Conservation (phyloP, 1,140 invertebrate genomes). For the Saccostrea glomerata region DNA sequence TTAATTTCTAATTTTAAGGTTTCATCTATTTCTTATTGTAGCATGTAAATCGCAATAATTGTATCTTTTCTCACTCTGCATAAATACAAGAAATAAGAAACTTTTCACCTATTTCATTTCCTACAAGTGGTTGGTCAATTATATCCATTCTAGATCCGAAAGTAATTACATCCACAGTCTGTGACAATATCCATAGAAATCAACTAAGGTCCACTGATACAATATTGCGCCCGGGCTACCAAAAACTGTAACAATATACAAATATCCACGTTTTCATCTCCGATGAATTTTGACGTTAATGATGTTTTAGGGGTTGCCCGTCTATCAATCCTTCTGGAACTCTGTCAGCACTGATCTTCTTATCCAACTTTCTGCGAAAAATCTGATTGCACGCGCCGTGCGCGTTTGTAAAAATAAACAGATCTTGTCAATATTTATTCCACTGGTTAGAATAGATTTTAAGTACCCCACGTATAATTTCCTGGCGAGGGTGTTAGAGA, state of each 20-base stretch:
- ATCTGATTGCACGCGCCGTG: conserved; percentile 25
- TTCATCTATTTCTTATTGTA: no score
- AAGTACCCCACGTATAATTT: conserved; percentile 15
- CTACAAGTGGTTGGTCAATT: background rate
- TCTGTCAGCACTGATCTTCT: conserved; percentile 22
- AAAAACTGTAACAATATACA: conserved; percentile 24
- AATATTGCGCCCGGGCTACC: conserved; percentile 17
- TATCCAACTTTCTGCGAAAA: conserved; percentile 36
- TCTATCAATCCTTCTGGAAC: conserved; percentile 19
- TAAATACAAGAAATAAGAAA: background rate
- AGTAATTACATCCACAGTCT: conserved; percentile 23
- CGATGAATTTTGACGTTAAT: conserved; percentile 36
- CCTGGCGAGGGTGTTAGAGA: background rate
- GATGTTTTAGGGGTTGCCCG: conserved; percentile 28
- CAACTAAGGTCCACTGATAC: conserved; percentile 11
- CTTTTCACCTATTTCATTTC: conserved; percentile 30
- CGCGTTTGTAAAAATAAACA: conserved; percentile 28
- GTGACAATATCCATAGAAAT: conserved; percentile 34
- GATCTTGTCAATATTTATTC: conserved; percentile 34
- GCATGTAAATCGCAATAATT: no score
- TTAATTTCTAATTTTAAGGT: no score
- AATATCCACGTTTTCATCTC: conserved; percentile 9
- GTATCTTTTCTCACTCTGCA: no score
- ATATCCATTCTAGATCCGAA: conserved; percentile 31
- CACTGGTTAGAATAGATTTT: conserved; percentile 19